Evolutionary conservation across 2,113 vertebrate genomes (phyloP).

Genomic region (Thamnaconus septentrionalis): DNA sequence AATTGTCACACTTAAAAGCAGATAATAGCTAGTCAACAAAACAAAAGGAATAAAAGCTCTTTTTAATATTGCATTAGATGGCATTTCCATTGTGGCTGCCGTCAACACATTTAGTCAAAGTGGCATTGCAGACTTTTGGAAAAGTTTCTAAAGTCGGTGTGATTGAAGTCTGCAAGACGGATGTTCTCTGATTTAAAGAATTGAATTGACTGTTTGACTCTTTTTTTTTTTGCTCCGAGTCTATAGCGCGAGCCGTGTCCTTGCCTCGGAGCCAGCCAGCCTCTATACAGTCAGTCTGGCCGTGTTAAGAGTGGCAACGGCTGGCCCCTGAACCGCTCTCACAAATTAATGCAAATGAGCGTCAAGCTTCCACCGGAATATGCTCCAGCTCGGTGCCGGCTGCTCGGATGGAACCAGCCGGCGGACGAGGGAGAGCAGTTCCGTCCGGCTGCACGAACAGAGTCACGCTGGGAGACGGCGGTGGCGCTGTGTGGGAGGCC

Average conservation of each 20-base stretch:
- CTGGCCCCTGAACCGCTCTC: conserved; percentile 9
- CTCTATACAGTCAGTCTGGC: conserved; percentile 36
- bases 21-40: neutral
- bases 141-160: conserved; percentile 36
- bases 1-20: neutral
- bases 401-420: too few species aligned
- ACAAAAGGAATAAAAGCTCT: neutral
- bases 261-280: conserved; percentile 12
- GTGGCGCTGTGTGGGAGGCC: neutral
- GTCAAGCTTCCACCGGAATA: conserved; percentile 4
- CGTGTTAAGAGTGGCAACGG: conserved; percentile 36
- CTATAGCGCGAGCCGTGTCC: conserved; percentile 24
- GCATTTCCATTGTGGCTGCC: neutral
- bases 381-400: too few species aligned
- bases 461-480: conserved; percentile 6
- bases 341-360: conserved; percentile 44
- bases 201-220: conserved; percentile 10
- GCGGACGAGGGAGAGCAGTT: neutral
- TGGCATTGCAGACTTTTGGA: conserved; percentile 14
- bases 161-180: conserved; percentile 25
- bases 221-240: conserved; percentile 38
- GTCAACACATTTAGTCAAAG: conserved; percentile 29
- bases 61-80: conserved; percentile 5
- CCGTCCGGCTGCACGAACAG: neutral
- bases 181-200: conserved; percentile 49